Base-by-base conservation (phyloP, 2,888 invertebrate genomes). In the Trachelus troglodyta region DNA sequence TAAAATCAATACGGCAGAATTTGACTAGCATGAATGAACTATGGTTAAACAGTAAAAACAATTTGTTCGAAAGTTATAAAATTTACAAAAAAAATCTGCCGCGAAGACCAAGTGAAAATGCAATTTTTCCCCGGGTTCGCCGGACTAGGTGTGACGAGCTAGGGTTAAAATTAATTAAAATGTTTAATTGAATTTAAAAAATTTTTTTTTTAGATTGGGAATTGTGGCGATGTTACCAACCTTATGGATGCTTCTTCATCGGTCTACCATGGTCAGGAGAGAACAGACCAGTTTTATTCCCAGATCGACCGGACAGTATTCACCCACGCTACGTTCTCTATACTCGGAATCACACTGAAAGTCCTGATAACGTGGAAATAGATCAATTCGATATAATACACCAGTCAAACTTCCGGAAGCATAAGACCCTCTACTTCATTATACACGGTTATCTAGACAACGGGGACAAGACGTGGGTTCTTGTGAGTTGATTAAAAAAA, bases 401-500 rank as follows among this genome's bases (percentile, higher is more conserved):
- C 73, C 91, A 93, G 40, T 93, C 95, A 11, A 94, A 94, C 80
- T 93, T 97, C 4, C 93, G 95, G 88, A 92, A 94, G 0, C 92
- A 90, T 40, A 90, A 91, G 34, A 95, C 95, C 6, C 93, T 96
- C 82, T 97, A 95, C 88, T 92, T 97, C 80, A 94, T 98, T 80
- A 94, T 96, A 1, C 98, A 98, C 88, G 98, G 98, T 0, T 98
- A 97, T 90, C 92, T 97, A 81, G 98, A 98, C 89, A 94, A 95
- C 73, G 97, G 97, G 1, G 94, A 95, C 81, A 95, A 96, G 85
- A 92, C 93, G 75, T 98, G 98, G 98, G 95, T 97, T 34, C 85
- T 93, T 90, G 93, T 93, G 81, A 88, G 90, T 82, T 77, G 3
- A 1, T 71, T 71, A 74, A 37, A 12, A 74, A 73, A 76, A 30